A percentile compares a stretch with the other conserved stretches of the same genome.
phyloP scores from a whole-genome alignment of 2,797 vertebrate species.

The Picus viridis region DNA sequence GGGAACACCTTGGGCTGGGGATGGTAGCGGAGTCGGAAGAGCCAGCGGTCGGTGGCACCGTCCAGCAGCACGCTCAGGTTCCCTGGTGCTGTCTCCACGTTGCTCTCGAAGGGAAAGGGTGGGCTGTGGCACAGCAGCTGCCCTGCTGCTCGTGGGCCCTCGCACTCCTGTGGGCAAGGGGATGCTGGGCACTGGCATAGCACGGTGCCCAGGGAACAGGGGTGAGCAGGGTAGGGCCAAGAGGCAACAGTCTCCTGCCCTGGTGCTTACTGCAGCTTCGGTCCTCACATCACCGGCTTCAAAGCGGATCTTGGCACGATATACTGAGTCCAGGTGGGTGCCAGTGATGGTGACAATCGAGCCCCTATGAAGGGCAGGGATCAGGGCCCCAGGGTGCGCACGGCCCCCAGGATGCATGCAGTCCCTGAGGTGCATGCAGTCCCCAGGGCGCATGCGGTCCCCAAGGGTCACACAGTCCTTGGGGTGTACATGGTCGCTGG shows the following conservation, averaged over 20 bases:
- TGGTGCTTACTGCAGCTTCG: conserved; percentile 38
- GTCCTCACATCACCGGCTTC: conserved; percentile 1
- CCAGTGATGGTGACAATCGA: conserved; percentile 87
- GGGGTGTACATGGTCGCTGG: not conserved
- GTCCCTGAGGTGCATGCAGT: fast-evolving
- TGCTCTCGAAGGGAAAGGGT: conserved; percentile 75
- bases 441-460: too few species aligned
- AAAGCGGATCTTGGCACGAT: conserved; percentile 82
- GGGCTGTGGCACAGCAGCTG: conserved; percentile 85
- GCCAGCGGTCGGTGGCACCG: conserved; percentile 75
- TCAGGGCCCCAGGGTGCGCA: not conserved
- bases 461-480: fast-evolving
- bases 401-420: fast-evolving
- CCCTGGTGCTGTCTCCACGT: conserved; percentile 72
- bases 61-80: conserved; percentile 88
- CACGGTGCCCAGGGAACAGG: fast-evolving
- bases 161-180: conserved; percentile 79
- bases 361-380: conserved; percentile 72
- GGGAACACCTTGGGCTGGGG: conserved; percentile 79
- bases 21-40: conserved; percentile 84
- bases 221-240: not conserved
- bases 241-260: not conserved
- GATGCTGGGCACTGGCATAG: not conserved
- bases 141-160: not conserved
- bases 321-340: conserved; percentile 88